Evolutionary conservation across 2,113 vertebrate species (phyloP).

Genomic region (Cryptomyrus ogoouensis): DNA sequence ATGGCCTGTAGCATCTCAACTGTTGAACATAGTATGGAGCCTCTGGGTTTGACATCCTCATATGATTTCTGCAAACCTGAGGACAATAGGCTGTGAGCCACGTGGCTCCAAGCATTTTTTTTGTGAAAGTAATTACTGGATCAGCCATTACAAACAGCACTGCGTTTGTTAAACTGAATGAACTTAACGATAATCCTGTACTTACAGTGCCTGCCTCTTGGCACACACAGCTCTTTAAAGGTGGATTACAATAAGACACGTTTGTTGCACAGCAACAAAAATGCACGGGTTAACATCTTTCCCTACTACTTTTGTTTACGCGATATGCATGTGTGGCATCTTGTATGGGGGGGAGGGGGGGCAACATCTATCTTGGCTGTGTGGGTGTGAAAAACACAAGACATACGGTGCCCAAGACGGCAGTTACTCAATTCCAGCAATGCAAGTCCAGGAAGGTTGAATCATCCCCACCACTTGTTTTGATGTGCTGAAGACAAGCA

Average conservation of each 20-base stretch:
- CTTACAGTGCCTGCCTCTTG: neutral
- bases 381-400: neutral
- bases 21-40: neutral
- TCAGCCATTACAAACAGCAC: neutral
- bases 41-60: neutral
- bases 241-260: neutral
- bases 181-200: neutral
- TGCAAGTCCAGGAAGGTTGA: neutral
- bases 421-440: neutral
- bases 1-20: neutral
- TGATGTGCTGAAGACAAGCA: neutral
- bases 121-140: neutral
- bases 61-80: neutral
- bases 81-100: neutral
- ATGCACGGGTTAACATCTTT: neutral
- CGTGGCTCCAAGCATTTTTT: neutral
- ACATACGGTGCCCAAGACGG: neutral
- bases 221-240: neutral
- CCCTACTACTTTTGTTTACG: neutral
- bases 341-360: neutral
- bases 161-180: neutral
- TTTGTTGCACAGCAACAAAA: neutral
- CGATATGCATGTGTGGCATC: neutral
- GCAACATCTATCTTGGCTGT: neutral
- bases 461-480: neutral